These are phyloP conservation scores for Eleginops maclovinus DNA, from an alignment of 2,113 vertebrate species.

Conservation along the genomic window DNA sequence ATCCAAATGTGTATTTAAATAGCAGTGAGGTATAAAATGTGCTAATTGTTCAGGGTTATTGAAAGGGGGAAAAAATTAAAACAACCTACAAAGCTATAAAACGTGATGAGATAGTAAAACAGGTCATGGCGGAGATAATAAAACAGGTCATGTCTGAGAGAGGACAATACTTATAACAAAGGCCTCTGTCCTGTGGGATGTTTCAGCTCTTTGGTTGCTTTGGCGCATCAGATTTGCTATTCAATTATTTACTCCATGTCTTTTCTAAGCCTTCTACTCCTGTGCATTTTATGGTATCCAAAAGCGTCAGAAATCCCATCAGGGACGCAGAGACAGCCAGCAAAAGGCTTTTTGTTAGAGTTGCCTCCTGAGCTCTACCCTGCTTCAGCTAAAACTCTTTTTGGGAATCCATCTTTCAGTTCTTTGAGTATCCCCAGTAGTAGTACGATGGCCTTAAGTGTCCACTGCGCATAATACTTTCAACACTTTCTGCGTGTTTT, in stretches of 20 bases:
- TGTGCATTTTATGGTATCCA: conserved; percentile 36
- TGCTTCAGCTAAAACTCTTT: conserved; percentile 39
- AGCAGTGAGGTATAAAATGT: too few species aligned
- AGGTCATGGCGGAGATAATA: neutral
- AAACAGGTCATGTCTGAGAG: conserved; percentile 9
- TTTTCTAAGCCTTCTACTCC: conserved; percentile 29
- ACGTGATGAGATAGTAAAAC: too few species aligned
- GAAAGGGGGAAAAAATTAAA: too few species aligned
- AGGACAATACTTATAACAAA: conserved; percentile 61
- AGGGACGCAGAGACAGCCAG: conserved; percentile 43
- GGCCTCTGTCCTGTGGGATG: conserved; percentile 52
- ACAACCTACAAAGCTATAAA: too few species aligned
- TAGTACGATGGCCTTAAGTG: conserved; percentile 12
- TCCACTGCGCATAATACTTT: conserved; percentile 26
- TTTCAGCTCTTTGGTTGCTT: conserved; percentile 7
- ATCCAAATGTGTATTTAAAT: too few species aligned
- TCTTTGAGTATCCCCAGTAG: conserved; percentile 17
- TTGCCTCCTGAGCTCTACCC: conserved; percentile 34
- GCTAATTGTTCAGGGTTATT: too few species aligned
- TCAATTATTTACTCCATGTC: conserved; percentile 76
- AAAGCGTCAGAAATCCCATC: conserved; percentile 68
- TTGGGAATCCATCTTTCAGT: conserved; percentile 22
- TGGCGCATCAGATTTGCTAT: conserved; percentile 61
- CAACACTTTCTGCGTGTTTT: conserved; percentile 9
- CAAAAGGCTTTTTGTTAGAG: conserved; percentile 42